Base-by-base conservation (phyloP, 2,113 vertebrate genomes). In the Oryzias melastigma region DNA sequence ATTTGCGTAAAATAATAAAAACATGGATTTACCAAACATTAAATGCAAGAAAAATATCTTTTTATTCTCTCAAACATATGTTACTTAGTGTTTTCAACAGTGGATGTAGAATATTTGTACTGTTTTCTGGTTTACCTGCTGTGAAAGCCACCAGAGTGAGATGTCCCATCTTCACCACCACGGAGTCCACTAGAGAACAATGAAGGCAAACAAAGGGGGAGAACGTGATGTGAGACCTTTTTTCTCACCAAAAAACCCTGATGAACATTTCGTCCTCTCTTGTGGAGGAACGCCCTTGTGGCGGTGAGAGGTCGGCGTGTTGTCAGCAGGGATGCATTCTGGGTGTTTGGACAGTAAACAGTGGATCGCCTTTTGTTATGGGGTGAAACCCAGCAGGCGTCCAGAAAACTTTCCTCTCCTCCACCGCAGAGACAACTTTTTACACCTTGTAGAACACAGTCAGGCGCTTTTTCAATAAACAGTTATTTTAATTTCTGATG, bases 291-390 rank as follows among this genome's bases (percentile, higher is more conserved):
- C 41, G 76, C 75, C 83, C 74, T 83, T 80, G 78, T 56, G 51
- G 53, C 65, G 25, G 66, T 68, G 69, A 82, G 58, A 78, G 85
- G 83, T 85, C 79, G 43, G 57, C 18, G 78, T 71, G 64, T 73
- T 47, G 56, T 67, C 88, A 74, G 85, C 82, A 82, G 86, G 86
- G 86, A 68, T 78, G 74, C 77, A 74, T 81, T 86, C 68, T 62
- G 82, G 60, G 54, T 88, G 83, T 88, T 88, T 90, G 49, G 62
- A 87, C 77, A 90, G 75, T 77, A 87, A 89, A 89, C 80, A 89
- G 50, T 0, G 27, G 74, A 75, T 68, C 53, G 55, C 50, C 66
- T 85, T 75, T 83, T 81, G 61, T 75, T 72, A 72, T 24, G 40
- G 68, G 61, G 66, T 15, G 56, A 76, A 81, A 72, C 65, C 3